Conservation (phyloP, 2,797 vertebrate genomes). For the Sebastes goodei region DNA sequence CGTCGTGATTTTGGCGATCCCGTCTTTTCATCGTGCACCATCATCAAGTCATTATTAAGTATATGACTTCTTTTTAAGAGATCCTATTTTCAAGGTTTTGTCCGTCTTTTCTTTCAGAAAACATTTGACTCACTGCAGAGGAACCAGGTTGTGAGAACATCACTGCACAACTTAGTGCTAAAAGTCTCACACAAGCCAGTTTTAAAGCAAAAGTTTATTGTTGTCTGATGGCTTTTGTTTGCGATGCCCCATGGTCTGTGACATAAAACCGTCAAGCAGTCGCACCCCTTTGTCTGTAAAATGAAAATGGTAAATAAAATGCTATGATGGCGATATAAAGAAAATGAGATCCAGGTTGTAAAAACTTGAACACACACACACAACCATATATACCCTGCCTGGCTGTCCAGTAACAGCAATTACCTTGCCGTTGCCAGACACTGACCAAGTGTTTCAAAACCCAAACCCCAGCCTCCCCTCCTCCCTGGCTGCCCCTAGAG, state of each 20-base stretch:
- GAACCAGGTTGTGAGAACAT: background rate
- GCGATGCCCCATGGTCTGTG: background rate
- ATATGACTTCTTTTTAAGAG: background rate
- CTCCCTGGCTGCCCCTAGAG: slow-evolving; percentile 50
- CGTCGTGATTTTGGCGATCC: background rate
- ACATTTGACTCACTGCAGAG: background rate
- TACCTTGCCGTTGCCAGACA: slow-evolving; percentile 50
- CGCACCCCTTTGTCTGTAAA: background rate
- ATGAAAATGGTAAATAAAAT: slow-evolving; percentile 4
- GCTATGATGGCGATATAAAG: background rate
- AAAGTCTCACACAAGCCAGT: background rate
- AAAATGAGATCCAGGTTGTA: slow-evolving; percentile 14
- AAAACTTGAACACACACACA: slow-evolving; percentile 19
- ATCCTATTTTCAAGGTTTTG: background rate
- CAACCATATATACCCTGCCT: background rate
- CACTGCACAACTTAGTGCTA: background rate
- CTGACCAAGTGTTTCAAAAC: slow-evolving; percentile 62
- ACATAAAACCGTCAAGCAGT: slow-evolving; percentile 2
- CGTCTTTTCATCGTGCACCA: background rate
- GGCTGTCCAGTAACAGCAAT: slow-evolving; percentile 40
- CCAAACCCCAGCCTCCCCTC: background rate
- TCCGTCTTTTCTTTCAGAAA: background rate
- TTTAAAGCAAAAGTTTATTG: slow-evolving; percentile 2
- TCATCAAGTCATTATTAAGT: background rate
- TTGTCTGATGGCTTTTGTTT: slow-evolving; percentile 21